Evolutionary conservation across 2,113 vertebrate genomes (phyloP), one percentile per base, ranked within the genome.

Genomic region (Accipiter virgatus): DNA sequence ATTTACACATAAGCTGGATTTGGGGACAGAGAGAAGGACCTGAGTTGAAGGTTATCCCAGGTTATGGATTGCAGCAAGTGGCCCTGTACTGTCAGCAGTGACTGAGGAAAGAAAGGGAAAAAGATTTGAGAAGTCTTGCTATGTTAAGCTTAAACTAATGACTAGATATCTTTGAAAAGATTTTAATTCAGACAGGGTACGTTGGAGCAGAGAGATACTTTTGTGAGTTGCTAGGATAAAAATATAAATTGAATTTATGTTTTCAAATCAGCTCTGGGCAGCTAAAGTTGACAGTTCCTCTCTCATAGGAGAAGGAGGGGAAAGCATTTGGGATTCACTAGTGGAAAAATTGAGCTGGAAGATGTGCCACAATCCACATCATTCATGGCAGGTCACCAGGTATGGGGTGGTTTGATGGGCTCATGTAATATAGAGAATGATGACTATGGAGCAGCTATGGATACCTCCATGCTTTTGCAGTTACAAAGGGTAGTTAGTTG

Each of bases 231-330:
- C 78, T 58, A 88, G 62, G 90, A 86, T 93, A 93, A 95, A 91
- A 96, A 88, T 70, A 87, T 45, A 79, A 93, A 96, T 94, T 85
- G 84, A 96, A 96, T 96, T 40, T 85, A 53, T 93, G 81, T 82
- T 95, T 94, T 82, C 81, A 90, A 45, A 96, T 93, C 70, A 87
- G 22, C 66, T 88, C 78, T 82, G 66, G 56, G 38, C 58, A 80
- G 74, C 67, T 89, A 14, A 55, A 78, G 36, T 45, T 78, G 63
- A 62, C 50, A 56, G 66, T 19, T 93, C 31, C 11, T 61, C 40
- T 82, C 74, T 85, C 58, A 45, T 1, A 92, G 73, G 56, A 88
- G 63, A 74, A 79, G 21, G 36, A 87, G 27, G 31, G 14, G 40
- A 82, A 90, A 50, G 25, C 29, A 38, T 65, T 36, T 90, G 66